Percentiles rank a stretch among this genome's conserved stretches.
Evolutionary conservation across 2,797 vertebrate species (phyloP).

Genomic region (Garrulus glandarius): DNA sequence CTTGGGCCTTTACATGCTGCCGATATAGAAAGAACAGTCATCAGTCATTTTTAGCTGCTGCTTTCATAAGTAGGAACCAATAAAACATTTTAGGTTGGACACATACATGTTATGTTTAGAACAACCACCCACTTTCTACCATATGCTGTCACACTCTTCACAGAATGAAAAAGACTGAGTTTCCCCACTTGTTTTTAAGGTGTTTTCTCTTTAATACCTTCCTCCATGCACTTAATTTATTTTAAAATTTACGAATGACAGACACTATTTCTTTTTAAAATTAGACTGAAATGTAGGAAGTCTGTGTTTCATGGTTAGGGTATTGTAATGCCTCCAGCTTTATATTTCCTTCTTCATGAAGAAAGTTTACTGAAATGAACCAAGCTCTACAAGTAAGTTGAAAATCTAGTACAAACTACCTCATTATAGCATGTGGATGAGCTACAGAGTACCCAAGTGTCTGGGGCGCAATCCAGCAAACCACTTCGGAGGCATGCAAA

Average conservation of each 20-base stretch:
- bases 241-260: constrained; percentile 29
- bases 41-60: constrained; percentile 46
- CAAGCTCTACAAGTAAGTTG: background rate
- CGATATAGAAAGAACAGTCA: constrained; percentile 62
- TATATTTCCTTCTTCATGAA: background rate
- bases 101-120: constrained; percentile 56
- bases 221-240: background rate
- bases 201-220: constrained; percentile 35
- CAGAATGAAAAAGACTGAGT: constrained; percentile 26
- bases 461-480: background rate
- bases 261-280: background rate
- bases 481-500: background rate
- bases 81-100: constrained; percentile 48
- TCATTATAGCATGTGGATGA: background rate
- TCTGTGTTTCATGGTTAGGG: background rate
- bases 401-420: background rate
- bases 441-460: background rate
- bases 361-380: background rate
- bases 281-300: background rate
- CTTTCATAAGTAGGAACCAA: constrained; percentile 34
- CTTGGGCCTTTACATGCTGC: background rate
- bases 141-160: constrained; percentile 47
- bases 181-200: constrained; percentile 21
- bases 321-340: background rate
- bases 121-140: constrained; percentile 26